phyloP scores from a whole-genome alignment of 2,888 invertebrate genomes.

The Drosophila imparisetae region DNA sequence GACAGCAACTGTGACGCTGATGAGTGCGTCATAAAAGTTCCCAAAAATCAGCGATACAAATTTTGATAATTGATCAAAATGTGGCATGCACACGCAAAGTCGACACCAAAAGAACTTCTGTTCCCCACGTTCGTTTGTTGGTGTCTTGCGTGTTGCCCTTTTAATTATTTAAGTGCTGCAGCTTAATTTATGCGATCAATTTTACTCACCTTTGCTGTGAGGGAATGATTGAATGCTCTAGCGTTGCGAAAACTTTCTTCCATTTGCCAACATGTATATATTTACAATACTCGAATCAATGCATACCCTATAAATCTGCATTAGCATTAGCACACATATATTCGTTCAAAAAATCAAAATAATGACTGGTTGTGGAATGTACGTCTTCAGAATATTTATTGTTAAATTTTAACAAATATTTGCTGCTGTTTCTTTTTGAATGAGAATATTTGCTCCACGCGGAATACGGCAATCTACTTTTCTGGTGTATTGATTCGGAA shows the following conservation, averaged over 20 bases:
- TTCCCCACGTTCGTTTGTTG: neutral
- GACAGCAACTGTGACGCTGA: constrained; percentile 28
- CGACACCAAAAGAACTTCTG: constrained; percentile 13
- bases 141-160: constrained; percentile 40
- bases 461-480: neutral
- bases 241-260: constrained; percentile 31
- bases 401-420: neutral
- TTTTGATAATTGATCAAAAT: constrained; percentile 29
- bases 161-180: constrained; percentile 50
- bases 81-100: constrained; percentile 24
- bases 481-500: neutral
- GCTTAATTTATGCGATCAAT: constrained; percentile 40
- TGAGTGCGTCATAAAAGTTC: constrained; percentile 56
- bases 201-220: constrained; percentile 12
- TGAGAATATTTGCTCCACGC: too few relatives aligned
- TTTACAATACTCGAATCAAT: neutral
- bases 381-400: neutral
- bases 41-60: constrained; percentile 11
- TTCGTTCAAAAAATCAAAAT: neutral
- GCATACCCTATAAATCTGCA: neutral
- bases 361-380: neutral
- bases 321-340: neutral
- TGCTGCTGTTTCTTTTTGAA: neutral
- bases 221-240: constrained; percentile 20
- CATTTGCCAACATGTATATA: neutral